phyloP scores from a whole-genome alignment of 2,113 vertebrate species.

The Stictonetta naevosa region DNA sequence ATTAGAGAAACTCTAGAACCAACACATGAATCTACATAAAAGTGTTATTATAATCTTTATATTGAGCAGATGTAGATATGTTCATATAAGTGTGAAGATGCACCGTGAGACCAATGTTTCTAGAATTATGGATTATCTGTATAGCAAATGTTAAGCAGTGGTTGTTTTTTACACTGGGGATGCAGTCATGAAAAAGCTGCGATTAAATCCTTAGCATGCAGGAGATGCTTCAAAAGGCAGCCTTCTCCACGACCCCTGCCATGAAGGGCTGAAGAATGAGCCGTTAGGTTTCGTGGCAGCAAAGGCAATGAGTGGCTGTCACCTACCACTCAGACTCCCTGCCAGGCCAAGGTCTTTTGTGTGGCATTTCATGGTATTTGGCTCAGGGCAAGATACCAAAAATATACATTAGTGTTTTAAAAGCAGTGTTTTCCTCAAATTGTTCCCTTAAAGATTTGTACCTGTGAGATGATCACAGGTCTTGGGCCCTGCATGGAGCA shows the following conservation, averaged over 20 bases:
- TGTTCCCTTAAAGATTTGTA: background rate
- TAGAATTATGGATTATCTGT: background rate
- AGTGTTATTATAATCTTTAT: background rate
- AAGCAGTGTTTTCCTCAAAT: background rate
- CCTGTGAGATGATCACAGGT: background rate
- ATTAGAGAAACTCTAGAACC: background rate
- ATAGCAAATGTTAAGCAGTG: accelerated
- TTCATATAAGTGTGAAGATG: background rate
- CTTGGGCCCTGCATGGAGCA: background rate
- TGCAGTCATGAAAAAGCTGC: background rate
- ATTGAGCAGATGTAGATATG: background rate
- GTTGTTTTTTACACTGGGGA: background rate
- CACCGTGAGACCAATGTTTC: background rate
- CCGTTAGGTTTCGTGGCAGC: background rate
- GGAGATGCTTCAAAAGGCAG: background rate
- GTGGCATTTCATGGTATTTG: background rate
- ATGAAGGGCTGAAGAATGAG: background rate
- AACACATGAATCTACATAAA: background rate
- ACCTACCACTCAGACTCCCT: background rate
- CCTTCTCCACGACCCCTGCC: background rate
- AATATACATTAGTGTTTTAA: background rate
- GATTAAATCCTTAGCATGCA: background rate
- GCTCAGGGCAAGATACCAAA: background rate
- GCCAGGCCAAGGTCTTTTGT: background rate
- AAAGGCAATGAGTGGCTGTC: background rate